A percentile compares a stretch with the other conserved stretches of the same genome.
Conservation (phyloP, 2,888 invertebrate species). For the Nectonema munidae region DNA sequence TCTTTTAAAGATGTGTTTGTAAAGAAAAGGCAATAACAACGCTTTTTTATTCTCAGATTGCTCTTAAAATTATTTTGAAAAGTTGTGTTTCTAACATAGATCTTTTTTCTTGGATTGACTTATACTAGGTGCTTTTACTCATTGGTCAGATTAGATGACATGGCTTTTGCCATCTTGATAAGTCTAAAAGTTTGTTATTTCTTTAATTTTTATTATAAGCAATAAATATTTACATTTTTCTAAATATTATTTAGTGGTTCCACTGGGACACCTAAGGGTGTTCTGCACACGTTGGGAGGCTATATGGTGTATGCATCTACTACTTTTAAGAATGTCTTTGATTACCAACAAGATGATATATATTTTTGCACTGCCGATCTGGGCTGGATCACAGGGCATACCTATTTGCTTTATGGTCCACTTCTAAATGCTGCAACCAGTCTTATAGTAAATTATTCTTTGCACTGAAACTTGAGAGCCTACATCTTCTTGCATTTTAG, state of each 20-base stretch:
- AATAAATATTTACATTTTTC: no score
- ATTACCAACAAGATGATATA: constrained; percentile 28
- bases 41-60: no score
- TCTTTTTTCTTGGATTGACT: no score
- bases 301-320: constrained; percentile 72
- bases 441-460: constrained; percentile 35
- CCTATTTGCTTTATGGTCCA: constrained; percentile 49
- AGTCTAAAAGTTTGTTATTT: no score
- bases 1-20: no score
- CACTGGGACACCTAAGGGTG: constrained; percentile 90
- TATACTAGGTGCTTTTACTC: constrained; percentile 1
- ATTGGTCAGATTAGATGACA: neutral
- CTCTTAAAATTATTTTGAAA: no score
- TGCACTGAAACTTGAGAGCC: neutral
- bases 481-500: constrained; percentile 13
- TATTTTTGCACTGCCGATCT: constrained; percentile 74
- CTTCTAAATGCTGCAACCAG: constrained; percentile 67
- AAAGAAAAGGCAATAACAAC: no score
- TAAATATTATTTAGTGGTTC: constrained; percentile 33
- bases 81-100: no score
- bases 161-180: constrained; percentile 18
- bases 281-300: constrained; percentile 68
- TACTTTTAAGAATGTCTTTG: constrained; percentile 66
- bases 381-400: constrained; percentile 41
- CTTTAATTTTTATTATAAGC: no score